A percentile compares a stretch with the other conserved stretches of the same genome.
Evolutionary conservation across 2,888 invertebrate species (phyloP).

Genomic region (Coelinius sp.): DNA sequence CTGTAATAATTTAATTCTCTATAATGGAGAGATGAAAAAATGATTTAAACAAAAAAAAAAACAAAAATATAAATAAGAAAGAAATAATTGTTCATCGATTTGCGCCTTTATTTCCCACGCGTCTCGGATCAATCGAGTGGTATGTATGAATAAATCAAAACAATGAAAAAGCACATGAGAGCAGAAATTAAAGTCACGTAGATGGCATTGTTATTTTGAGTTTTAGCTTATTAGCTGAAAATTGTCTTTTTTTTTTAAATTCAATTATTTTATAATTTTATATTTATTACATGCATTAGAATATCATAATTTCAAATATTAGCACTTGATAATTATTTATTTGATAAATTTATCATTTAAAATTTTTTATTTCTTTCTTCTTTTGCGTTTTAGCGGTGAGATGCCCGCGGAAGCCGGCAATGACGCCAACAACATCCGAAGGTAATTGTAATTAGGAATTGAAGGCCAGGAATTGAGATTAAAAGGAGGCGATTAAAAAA

Average conservation of each 20-base stretch:
- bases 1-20: constrained; percentile 50
- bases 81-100: constrained; percentile 68
- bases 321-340: not conserved
- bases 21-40: constrained; percentile 37
- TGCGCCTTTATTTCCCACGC: constrained; percentile 71
- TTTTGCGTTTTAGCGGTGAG: constrained; percentile 72
- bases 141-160: constrained; percentile 59
- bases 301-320: not conserved
- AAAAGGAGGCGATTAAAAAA: constrained; percentile 65
- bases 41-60: no score
- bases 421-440: constrained; percentile 71
- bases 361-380: constrained; percentile 58
- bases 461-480: constrained; percentile 63
- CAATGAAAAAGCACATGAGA: constrained; percentile 36
- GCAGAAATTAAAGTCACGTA: constrained; percentile 49
- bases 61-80: constrained; percentile 52
- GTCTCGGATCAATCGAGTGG: constrained; percentile 71
- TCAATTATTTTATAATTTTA: not conserved
- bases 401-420: constrained; percentile 71
- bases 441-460: constrained; percentile 72
- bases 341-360: constrained; percentile 35
- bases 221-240: constrained; percentile 62
- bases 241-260: constrained; percentile 44
- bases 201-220: constrained; percentile 37
- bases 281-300: constrained; percentile 11